Evolutionary conservation across 2,113 vertebrate species (phyloP).

Genomic region (Oreochromis aureus): DNA sequence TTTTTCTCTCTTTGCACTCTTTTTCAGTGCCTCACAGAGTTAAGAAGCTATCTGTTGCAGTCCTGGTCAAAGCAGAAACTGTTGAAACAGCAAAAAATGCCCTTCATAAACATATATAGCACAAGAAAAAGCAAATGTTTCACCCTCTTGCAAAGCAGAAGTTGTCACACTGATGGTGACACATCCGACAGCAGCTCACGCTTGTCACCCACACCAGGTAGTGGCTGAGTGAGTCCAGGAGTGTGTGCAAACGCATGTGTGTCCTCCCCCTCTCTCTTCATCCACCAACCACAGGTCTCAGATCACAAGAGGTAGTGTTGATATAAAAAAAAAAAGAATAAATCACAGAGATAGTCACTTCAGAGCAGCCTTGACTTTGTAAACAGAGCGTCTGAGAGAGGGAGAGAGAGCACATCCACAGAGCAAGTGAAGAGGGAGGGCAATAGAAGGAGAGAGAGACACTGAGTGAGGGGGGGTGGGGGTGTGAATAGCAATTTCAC

Average conservation of each 20-base stretch:
- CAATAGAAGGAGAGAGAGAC: conserved; percentile 30
- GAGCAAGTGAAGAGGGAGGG: conserved; percentile 20
- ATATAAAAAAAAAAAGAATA: conserved; percentile 64
- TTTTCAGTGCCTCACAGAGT: not conserved
- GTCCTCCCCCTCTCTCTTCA: not conserved
- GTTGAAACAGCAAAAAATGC: not conserved
- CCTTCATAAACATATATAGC: not conserved
- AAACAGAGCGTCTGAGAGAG: conserved; percentile 53
- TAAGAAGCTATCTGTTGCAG: conserved; percentile 49
- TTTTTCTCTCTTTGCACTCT: conserved; percentile 17
- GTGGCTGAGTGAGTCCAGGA: conserved; percentile 18
- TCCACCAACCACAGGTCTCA: conserved; percentile 27
- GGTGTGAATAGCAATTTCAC: conserved; percentile 50
- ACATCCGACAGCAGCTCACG: conserved; percentile 39
- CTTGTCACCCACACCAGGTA: conserved; percentile 18
- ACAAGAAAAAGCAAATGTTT: not conserved
- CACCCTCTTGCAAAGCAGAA: not conserved
- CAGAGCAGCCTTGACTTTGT: conserved; percentile 70
- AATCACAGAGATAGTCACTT: conserved; percentile 65
- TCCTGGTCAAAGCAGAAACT: conserved; percentile 36
- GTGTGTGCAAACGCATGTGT: not conserved
- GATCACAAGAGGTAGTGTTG: conserved; percentile 45
- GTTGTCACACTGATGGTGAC: conserved; percentile 64
- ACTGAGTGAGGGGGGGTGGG: conserved; percentile 8
- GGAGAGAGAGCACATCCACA: conserved; percentile 9